Evolutionary conservation across 2,797 vertebrate species (phyloP).

Genomic region (Sandelia bainsii): DNA sequence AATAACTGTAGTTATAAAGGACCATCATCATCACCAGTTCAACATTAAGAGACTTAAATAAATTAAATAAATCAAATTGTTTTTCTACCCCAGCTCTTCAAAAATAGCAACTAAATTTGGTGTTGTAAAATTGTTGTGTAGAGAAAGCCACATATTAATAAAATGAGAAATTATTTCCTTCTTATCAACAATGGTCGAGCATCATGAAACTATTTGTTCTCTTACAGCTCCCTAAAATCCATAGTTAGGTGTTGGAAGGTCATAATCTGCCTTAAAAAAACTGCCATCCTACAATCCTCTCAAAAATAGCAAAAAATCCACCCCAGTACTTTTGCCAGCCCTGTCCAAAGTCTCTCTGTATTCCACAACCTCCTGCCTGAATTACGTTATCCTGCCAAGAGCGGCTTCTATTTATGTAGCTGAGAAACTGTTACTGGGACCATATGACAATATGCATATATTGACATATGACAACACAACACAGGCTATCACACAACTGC

Average conservation of each 20-base stretch:
- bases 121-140: neutral
- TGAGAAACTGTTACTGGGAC: conserved; percentile 15
- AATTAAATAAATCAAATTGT: neutral
- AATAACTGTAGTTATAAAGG: neutral
- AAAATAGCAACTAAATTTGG: neutral
- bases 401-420: conserved; percentile 56
- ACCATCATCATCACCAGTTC: no score
- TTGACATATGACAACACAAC: conserved; percentile 2
- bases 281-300: neutral
- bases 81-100: neutral
- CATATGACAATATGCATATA: conserved; percentile 9
- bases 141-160: neutral
- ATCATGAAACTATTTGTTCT: neutral
- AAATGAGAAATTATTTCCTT: neutral
- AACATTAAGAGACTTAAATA: neutral
- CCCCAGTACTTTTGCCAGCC: conserved; percentile 3
- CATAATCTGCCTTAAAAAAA: neutral
- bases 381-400: conserved; percentile 48
- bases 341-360: conserved; percentile 28
- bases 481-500: neutral
- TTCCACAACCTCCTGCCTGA: conserved; percentile 32
- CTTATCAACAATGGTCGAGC: neutral
- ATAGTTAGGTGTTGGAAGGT: neutral
- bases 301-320: conserved; percentile 6
- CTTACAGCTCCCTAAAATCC: conserved; percentile 8